A percentile compares a stretch with the other conserved stretches of the same genome.
phyloP scores from a whole-genome alignment of 2,888 invertebrate genomes.

The Hedya salicella region DNA sequence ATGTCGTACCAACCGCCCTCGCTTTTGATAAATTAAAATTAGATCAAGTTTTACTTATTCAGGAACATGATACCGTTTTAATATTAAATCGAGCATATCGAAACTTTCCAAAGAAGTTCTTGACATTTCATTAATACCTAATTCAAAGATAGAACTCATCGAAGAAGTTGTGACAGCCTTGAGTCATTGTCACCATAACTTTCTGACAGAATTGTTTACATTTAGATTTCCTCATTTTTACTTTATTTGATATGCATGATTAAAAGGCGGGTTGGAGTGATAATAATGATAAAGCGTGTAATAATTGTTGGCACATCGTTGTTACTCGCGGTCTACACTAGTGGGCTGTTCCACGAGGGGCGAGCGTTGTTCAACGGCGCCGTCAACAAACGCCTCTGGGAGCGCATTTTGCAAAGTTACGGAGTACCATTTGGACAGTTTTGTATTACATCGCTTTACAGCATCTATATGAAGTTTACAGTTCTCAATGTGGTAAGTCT shows the following conservation, averaged over 20 bases:
- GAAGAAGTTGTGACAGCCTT: slow-evolving; percentile 32
- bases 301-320: slow-evolving; percentile 51
- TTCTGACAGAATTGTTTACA: slow-evolving; percentile 35
- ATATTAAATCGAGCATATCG: slow-evolving; percentile 3
- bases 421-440: slow-evolving; percentile 58
- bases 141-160: slow-evolving; percentile 40
- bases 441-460: slow-evolving; percentile 57
- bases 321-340: slow-evolving; percentile 49
- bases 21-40: no score
- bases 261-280: slow-evolving; percentile 3
- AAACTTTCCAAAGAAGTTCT: slow-evolving; percentile 13
- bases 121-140: slow-evolving; percentile 9
- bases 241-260: slow-evolving; percentile 11
- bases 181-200: slow-evolving; percentile 32
- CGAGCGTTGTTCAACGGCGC: slow-evolving; percentile 48
- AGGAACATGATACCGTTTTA: not conserved
- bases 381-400: slow-evolving; percentile 52
- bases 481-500: slow-evolving; percentile 64
- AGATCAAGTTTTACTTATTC: no score
- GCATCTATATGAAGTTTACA: slow-evolving; percentile 61
- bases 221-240: slow-evolving; percentile 21
- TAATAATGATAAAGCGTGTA: slow-evolving; percentile 51
- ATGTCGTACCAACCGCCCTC: no score
- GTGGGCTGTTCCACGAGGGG: slow-evolving; percentile 47
- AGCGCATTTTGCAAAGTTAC: slow-evolving; percentile 57